Evolutionary conservation across 1,140 invertebrate genomes (phyloP), one percentile per base, ranked within the genome.

Genomic region (Camponotus pennsylvanicus): DNA sequence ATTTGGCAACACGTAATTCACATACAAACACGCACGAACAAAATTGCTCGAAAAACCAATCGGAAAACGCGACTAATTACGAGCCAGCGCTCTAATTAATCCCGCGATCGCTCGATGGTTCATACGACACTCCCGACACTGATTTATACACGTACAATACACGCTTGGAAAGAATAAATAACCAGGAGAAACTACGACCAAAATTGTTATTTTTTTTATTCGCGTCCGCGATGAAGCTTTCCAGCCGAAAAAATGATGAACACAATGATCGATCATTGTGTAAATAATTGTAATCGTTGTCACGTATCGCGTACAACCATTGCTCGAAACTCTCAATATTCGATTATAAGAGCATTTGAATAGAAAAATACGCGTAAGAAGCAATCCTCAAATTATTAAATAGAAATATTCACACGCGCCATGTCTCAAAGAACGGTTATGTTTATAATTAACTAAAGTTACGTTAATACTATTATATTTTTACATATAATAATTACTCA

Each of bases 1-100:
- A n/a, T 42, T n/a, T 21, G 9, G 66, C n/a, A 18, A 45, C 37
- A 13, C 37, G 66, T 18, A 52, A 52, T 15, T 52, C 15, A 15
- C 15, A 18, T 6, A 52, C 49, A 52, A 52, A 42, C n/a, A 21
- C 66, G 11, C 40, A 42, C 37, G 40, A 21, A 69, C 13, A 34
- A 32, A 64, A 64, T 69, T 40, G 40, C 11, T 32, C 13, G n/a
- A 45, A 69, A 69, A 69, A 18, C 45, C 27, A 9, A 70, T 73
- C 70, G 49, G 49, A 55, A 73, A 55, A 34, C 32, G 13, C 49
- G 49, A 32, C 70, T 73, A 73, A 73, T 73, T 73, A 55, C 49
- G 27, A 52, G 37, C 15, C 32, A 34, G 49, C 32, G 49, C 32
- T 18, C 70, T 73, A 73, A 73, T 73, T 55, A 52, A 73, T 55